Conservation (phyloP, 1,140 invertebrate genomes). For the Zaprionus davidi region DNA sequence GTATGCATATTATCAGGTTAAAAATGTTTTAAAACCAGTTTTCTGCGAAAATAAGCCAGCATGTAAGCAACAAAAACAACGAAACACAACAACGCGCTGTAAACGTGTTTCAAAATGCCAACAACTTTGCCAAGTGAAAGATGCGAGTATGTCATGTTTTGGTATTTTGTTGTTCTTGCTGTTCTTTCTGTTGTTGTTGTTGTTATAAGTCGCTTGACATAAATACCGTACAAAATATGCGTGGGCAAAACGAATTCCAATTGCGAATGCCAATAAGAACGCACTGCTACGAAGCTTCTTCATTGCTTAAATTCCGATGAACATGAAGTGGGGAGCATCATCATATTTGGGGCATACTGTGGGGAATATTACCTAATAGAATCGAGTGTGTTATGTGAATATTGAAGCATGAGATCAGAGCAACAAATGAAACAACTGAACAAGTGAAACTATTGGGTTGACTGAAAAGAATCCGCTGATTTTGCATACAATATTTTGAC, state of each 20-base stretch:
- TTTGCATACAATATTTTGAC: too few relatives aligned
- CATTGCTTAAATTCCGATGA: constrained; percentile 13
- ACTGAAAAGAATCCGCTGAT: too few relatives aligned
- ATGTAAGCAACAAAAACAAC: constrained; percentile 22
- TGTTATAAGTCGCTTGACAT: constrained; percentile 1
- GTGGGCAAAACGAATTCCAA: constrained; percentile 34
- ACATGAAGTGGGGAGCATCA: not conserved
- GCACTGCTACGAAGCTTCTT: constrained; percentile 4
- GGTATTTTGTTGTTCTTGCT: constrained; percentile 27
- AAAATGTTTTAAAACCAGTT: constrained; percentile 44
- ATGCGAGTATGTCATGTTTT: constrained; percentile 32
- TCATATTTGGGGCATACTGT: not conserved
- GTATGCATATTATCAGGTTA: constrained; percentile 18
- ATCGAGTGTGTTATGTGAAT: too few relatives aligned
- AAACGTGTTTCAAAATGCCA: constrained; percentile 62
- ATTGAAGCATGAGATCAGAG: too few relatives aligned
- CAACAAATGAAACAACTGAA: too few relatives aligned
- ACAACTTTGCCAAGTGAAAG: constrained; percentile 44
- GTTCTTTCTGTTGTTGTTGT: constrained; percentile 8
- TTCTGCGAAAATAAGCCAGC: constrained; percentile 29
- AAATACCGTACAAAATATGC: constrained; percentile 18
- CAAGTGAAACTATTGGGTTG: too few relatives aligned
- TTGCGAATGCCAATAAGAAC: constrained; percentile 31
- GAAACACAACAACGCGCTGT: constrained; percentile 13
- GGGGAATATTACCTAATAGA: too few relatives aligned